Conservation (phyloP, 2,797 vertebrate species). For the Poecilia picta region DNA sequence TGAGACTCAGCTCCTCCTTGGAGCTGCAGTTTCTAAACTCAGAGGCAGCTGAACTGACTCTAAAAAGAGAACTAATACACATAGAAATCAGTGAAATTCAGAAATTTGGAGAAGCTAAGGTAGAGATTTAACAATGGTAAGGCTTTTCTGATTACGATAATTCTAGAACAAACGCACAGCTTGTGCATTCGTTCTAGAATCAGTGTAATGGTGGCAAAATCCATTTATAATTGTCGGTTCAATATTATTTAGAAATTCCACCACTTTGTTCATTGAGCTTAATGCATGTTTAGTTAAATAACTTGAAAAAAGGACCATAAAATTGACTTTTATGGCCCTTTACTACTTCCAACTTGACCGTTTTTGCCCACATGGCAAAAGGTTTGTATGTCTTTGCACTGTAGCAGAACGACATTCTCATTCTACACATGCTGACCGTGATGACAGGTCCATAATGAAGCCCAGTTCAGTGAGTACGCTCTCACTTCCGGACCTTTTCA, state of each 20-base stretch:
- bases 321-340: not conserved
- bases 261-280: not conserved
- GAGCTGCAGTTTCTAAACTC: no score
- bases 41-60: no score
- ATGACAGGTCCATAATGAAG: constrained; percentile 54
- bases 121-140: no score
- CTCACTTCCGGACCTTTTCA: constrained; percentile 39
- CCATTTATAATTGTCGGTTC: not conserved
- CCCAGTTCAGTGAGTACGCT: constrained; percentile 42
- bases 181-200: no score
- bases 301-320: not conserved
- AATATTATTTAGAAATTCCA: not conserved
- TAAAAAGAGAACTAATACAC: no score
- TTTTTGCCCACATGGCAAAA: not conserved
- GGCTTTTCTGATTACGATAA: no score
- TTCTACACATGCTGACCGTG: constrained; percentile 63
- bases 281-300: not conserved
- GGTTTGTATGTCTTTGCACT: not conserved
- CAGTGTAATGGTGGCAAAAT: no score
- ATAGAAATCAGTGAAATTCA: no score
- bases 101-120: no score
- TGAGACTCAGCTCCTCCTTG: no score
- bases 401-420: not conserved
- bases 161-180: not conserved
- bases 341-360: not conserved